A percentile compares a stretch with the other conserved stretches of the same genome.
Conservation (phyloP, 1,140 invertebrate genomes). For the Drosophila equinoxialis region DNA sequence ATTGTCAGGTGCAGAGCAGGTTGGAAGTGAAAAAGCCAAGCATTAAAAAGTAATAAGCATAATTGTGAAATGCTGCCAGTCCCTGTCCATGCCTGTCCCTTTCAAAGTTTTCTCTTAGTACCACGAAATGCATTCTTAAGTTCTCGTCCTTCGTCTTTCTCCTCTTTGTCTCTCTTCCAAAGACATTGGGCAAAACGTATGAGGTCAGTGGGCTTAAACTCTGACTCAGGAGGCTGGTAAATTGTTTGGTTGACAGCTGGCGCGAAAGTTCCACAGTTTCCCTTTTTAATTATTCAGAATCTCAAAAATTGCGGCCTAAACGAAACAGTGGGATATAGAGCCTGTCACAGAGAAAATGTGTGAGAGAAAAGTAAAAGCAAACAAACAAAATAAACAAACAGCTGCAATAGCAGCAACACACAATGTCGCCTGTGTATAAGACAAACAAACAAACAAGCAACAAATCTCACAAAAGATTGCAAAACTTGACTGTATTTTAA, state of each 20-base stretch:
- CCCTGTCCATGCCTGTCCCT: not conserved
- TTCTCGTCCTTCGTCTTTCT: no score
- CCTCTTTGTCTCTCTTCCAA: no score
- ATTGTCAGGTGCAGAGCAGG: constrained; percentile 25
- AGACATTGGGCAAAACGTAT: not conserved
- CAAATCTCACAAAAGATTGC: not conserved
- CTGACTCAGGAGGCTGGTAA: constrained; percentile 72
- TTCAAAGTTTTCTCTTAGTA: not conserved
- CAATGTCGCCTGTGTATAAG: not conserved
- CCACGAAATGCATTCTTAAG: constrained; percentile 45
- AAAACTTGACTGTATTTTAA: constrained; percentile 21
- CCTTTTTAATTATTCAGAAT: constrained; percentile 74
- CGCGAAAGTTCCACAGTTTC: constrained; percentile 64
- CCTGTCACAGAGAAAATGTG: not conserved
- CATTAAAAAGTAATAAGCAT: constrained; percentile 79
- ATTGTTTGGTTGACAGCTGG: constrained; percentile 74
- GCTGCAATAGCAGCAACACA: constrained; percentile 49
- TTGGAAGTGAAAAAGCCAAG: constrained; percentile 40
- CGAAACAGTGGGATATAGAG: not conserved
- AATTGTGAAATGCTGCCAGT: constrained; percentile 65
- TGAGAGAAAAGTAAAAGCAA: constrained; percentile 23
- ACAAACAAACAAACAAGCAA: not conserved
- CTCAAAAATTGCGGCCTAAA: constrained; percentile 40
- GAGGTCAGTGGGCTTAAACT: constrained; percentile 47
- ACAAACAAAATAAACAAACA: constrained; percentile 56